phyloP scores from a whole-genome alignment of 2,113 vertebrate species.

The Chunga burmeisteri region DNA sequence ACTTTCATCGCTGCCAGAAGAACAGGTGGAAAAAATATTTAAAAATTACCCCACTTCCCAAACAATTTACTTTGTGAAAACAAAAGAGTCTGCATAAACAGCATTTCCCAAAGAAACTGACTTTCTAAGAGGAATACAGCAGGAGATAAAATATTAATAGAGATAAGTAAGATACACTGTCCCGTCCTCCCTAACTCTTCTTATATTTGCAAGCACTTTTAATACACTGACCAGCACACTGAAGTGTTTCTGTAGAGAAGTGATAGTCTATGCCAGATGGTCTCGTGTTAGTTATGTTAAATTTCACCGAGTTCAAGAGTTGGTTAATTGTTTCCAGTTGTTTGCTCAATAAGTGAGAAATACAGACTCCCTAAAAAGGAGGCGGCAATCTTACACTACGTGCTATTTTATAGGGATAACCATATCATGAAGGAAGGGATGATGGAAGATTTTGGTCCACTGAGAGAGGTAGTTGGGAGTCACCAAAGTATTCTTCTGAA shows the following conservation, averaged over 20 bases:
- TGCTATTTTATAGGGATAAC: not conserved
- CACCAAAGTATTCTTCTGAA: not conserved
- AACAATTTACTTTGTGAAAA: not conserved
- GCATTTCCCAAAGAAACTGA: not conserved
- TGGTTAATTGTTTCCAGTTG: slow-evolving; percentile 53
- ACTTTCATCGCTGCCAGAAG: not conserved
- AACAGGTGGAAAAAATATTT: not conserved
- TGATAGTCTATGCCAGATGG: slow-evolving; percentile 1
- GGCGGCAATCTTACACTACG: not conserved
- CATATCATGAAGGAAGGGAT: not conserved
- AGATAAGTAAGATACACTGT: not conserved
- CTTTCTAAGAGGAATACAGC: not conserved
- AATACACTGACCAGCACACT: not conserved
- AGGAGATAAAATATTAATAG: not conserved
- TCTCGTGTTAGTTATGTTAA: not conserved
- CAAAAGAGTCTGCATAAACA: not conserved
- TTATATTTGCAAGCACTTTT: not conserved
- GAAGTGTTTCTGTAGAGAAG: slow-evolving; percentile 21
- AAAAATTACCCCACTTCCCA: not conserved
- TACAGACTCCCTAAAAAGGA: not conserved
- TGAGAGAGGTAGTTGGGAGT: not conserved
- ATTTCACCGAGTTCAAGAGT: slow-evolving; percentile 11
- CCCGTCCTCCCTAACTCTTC: not conserved
- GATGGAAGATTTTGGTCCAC: not conserved
- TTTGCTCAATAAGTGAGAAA: slow-evolving; percentile 37